Base-by-base conservation (phyloP, 2,888 invertebrate species). In the Tachina lurida region DNA sequence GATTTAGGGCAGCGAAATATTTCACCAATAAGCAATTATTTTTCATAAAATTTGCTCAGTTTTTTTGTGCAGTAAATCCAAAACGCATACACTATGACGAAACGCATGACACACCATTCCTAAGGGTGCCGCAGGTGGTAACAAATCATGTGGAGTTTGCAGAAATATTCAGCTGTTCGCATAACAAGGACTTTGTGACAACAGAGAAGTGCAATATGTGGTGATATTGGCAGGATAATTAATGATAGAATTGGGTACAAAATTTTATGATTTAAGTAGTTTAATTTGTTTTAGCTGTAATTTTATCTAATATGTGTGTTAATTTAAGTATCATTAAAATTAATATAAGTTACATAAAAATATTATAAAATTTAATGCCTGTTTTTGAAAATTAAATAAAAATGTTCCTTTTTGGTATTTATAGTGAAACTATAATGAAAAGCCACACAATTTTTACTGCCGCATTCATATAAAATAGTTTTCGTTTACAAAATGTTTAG, bases 31-130 rank as follows among this genome's bases (percentile, higher is more conserved):
- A 87, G 8, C 88, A 88, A 47, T 60, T 87, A 1, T 89, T 89
- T 58, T 89, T 88, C 19, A 84, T 89, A 10, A 87, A 89, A 41
- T 89, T 87, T 65, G 88, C 88, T 0, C 89, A 89, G n/a, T 89
- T 89, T 62, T 89, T 89, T 45, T 89, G 89, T 41, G 76, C 71
- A 0, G 76, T 77, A 5, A 74, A 58, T 41, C 85, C 87, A 1
- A 77, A 84, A 56, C 79, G 85, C 0, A 80, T 87, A 10, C 63
- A 63, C 10, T 87, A 84, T 49, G 87, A 87, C 73, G 80, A 82
- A 3, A 80, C 79, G 10, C 88, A 89, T 73, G 88, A 88, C 43
- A 67, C 84, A 3, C 88, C 89, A 1, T 87, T 87, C 15, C 9
- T 49, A 10, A 10, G 71, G 63, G 88, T 88, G 7, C 84, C 78